Evolutionary conservation across 2,888 invertebrate species (phyloP).

Genomic region (Philereme vetulata): DNA sequence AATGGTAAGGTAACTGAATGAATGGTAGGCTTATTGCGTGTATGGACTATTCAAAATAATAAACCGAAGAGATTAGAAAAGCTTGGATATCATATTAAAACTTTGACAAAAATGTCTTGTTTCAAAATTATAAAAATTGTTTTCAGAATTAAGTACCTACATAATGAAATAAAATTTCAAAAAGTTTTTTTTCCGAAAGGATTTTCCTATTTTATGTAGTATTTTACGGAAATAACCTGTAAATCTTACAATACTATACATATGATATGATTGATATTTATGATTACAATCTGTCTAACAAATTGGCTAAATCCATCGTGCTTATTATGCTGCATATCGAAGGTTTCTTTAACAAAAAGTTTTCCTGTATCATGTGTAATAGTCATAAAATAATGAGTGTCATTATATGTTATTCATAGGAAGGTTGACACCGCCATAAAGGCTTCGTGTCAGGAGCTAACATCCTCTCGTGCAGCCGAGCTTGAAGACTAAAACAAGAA

Average conservation of each 20-base stretch:
- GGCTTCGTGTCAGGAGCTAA: slow-evolving; percentile 41
- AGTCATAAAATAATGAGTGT: slow-evolving; percentile 43
- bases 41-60: too few species aligned
- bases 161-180: too few species aligned
- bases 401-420: slow-evolving; percentile 50
- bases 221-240: not conserved
- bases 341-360: slow-evolving; percentile 64
- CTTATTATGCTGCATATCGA: slow-evolving; percentile 46
- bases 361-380: slow-evolving; percentile 58
- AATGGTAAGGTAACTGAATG: too few species aligned
- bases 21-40: too few species aligned
- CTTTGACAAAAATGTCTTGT: too few species aligned
- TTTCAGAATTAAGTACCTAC: too few species aligned
- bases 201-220: not conserved
- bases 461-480: slow-evolving; percentile 41
- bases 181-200: too few species aligned
- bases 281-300: not conserved
- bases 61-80: too few species aligned
- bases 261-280: not conserved
- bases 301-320: slow-evolving; percentile 31
- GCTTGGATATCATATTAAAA: too few species aligned
- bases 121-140: too few species aligned
- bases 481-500: slow-evolving; percentile 42
- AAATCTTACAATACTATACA: not conserved
- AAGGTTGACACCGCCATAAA: slow-evolving; percentile 52